Conservation (phyloP, 1,140 invertebrate species). For the Dendrolimus kikuchii region DNA sequence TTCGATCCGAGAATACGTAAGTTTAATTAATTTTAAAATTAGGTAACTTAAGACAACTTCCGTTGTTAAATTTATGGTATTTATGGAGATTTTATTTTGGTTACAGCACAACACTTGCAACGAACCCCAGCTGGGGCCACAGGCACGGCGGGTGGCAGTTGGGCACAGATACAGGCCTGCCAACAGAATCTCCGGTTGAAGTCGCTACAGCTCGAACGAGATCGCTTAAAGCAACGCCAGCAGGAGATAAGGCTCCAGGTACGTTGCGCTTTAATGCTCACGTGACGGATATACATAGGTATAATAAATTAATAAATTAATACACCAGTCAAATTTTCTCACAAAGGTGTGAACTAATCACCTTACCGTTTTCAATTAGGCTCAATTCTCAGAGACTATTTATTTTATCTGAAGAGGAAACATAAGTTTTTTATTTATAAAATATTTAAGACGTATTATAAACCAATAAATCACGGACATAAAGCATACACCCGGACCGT, state of each 20-base stretch:
- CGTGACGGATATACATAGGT: too few relatives aligned
- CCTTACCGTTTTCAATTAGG: too few relatives aligned
- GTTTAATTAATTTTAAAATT: slow-evolving; percentile 32
- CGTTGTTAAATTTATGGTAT: not conserved
- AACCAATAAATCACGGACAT: too few relatives aligned
- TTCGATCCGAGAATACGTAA: slow-evolving; percentile 97
- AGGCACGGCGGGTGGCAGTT: slow-evolving; percentile 73
- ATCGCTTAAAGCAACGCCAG: slow-evolving; percentile 88
- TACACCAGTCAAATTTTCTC: too few relatives aligned
- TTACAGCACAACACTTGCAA: slow-evolving; percentile 81
- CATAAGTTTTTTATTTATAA: too few relatives aligned
- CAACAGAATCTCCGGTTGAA: slow-evolving; percentile 87
- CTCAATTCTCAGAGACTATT: too few relatives aligned
- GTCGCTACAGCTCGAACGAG: slow-evolving; percentile 89
- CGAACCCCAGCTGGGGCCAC: slow-evolving; percentile 76
- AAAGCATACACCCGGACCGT: too few relatives aligned
- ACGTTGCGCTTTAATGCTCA: slow-evolving; percentile 13
- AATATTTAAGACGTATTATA: too few relatives aligned
- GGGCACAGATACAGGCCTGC: slow-evolving; percentile 76
- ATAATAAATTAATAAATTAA: too few relatives aligned
- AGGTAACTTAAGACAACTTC: not conserved
- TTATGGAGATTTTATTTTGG: slow-evolving; percentile 1
- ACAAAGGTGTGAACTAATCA: too few relatives aligned
- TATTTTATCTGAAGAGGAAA: too few relatives aligned
- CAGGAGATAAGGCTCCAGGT: slow-evolving; percentile 92